A percentile compares a stretch with the other conserved stretches of the same genome.
Evolutionary conservation across 2,888 invertebrate genomes (phyloP).

Genomic region (Pyrrhia umbra): DNA sequence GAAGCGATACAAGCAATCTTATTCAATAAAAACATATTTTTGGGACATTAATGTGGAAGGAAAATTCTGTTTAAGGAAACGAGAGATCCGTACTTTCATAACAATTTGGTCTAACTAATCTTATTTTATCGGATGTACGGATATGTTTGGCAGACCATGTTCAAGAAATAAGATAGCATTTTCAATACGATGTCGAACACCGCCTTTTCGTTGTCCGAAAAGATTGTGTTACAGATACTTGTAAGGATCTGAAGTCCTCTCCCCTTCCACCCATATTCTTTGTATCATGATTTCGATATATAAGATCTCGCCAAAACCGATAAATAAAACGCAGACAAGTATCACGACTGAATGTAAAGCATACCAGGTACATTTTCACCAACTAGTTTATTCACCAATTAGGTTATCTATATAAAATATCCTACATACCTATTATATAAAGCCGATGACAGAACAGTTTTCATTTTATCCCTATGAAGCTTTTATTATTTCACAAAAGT

Average conservation of each 20-base stretch:
- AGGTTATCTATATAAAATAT: too few species aligned
- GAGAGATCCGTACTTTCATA: conserved; percentile 10
- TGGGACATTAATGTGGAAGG: neutral
- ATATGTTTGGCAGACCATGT: conserved; percentile 5
- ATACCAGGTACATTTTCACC: too few species aligned
- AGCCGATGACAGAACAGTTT: too few species aligned
- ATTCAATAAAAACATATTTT: conserved; percentile 16
- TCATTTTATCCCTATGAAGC: too few species aligned
- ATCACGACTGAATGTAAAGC: too few species aligned
- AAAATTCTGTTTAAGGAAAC: conserved; percentile 7
- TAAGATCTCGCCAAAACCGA: neutral
- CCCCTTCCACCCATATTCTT: neutral
- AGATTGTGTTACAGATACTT: neutral
- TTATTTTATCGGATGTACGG: conserved; percentile 7
- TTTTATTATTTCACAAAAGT: neutral
- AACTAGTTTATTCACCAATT: too few species aligned
- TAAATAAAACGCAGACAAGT: neutral
- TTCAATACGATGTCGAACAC: neutral
- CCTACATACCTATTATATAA: too few species aligned
- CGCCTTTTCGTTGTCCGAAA: neutral
- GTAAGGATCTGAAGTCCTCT: neutral
- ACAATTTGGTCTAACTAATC: conserved; percentile 28
- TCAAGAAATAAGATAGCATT: conserved; percentile 9
- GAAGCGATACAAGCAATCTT: neutral
- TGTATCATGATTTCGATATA: neutral